Evolutionary conservation across 2,113 vertebrate species (phyloP), one percentile per base, ranked within the genome.

Genomic region (Vimba vimba): DNA sequence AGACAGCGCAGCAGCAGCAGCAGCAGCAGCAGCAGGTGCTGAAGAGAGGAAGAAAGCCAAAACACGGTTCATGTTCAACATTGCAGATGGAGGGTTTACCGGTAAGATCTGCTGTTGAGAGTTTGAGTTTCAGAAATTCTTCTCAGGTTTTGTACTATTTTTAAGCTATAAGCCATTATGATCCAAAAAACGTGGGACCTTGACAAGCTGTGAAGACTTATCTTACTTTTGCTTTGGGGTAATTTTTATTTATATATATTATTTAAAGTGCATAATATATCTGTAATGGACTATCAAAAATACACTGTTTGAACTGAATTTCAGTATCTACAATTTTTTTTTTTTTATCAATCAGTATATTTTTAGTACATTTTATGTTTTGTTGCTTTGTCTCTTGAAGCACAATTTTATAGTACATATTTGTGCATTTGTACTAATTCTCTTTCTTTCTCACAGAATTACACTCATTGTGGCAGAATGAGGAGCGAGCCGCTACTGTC

Each of bases 11-110:
- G 64, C 36, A 0, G 64, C 87, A 0, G 60, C 85, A 0, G 88
- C 71, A 13, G 36, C 87, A 0, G 60, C 85, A 0, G 88, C 71
- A 13, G 30, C 30, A 33, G 30, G 21, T 43, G 87, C 86, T 7
- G 95, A 93, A 74, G 97, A 99, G 75, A 98, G 97, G 93, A 97
- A 97, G 89, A 95, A 94, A 39, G 92, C 91, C 3, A 99, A 99
- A 90, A 96, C 95, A 79, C 95, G 98, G 13, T 99, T 99, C 93
- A 99, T 99, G 98, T 99, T 99, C 91, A 99, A 99, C 94, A 99
- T 99, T 23, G 98, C 98, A 27, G 98, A 99, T 43, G 98, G 98
- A 57, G 98, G 98, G 21, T 99, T 99, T 92, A 99, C 98, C 89
- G 98, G 98, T 99, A 94, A 4, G 1, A 78, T 33, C 45, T 66